Percentiles rank a stretch among this genome's conserved stretches.
These are phyloP conservation scores for Fabriciana adippe DNA, from an alignment of 2,888 invertebrate species.

Conservation along the genomic window DNA sequence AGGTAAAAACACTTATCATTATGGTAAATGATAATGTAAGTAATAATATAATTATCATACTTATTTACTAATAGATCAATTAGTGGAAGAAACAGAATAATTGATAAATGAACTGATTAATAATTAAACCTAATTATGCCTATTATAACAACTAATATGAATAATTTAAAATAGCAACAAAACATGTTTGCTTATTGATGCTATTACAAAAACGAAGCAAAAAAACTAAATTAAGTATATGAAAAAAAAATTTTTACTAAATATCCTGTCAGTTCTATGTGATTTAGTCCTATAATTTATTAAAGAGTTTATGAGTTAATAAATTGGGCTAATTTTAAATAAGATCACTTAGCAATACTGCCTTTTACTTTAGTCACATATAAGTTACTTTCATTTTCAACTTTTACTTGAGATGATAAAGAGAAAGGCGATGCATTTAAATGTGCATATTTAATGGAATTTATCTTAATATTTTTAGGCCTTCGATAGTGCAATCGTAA, in stretches of 20 bases:
- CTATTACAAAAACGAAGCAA: too few relatives aligned
- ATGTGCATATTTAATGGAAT: conserved; percentile 29
- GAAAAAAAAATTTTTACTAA: background rate
- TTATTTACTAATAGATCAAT: conserved; percentile 15
- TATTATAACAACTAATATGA: too few relatives aligned
- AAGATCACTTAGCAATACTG: conserved; percentile 34
- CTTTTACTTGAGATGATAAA: conserved; percentile 46
- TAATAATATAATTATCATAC: background rate
- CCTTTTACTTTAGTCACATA: conserved; percentile 45
- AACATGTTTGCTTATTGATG: too few relatives aligned
- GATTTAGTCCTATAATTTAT: background rate
- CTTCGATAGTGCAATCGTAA: background rate
- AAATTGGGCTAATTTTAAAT: conserved; percentile 2
- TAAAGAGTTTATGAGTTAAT: background rate
- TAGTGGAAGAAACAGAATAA: background rate
- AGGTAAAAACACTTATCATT: too few relatives aligned
- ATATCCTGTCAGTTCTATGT: background rate
- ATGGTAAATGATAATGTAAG: background rate
- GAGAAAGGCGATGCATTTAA: conserved; percentile 44
- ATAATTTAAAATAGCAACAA: too few relatives aligned
- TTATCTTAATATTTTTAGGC: conserved; percentile 9
- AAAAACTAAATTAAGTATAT: too few relatives aligned
- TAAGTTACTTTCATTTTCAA: conserved; percentile 63
- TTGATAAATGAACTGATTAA: background rate
- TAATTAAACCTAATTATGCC: too few relatives aligned